These are phyloP conservation scores for Trochalopteron elliotii DNA, from an alignment of 2,113 vertebrate genomes.

Conservation along the genomic window DNA sequence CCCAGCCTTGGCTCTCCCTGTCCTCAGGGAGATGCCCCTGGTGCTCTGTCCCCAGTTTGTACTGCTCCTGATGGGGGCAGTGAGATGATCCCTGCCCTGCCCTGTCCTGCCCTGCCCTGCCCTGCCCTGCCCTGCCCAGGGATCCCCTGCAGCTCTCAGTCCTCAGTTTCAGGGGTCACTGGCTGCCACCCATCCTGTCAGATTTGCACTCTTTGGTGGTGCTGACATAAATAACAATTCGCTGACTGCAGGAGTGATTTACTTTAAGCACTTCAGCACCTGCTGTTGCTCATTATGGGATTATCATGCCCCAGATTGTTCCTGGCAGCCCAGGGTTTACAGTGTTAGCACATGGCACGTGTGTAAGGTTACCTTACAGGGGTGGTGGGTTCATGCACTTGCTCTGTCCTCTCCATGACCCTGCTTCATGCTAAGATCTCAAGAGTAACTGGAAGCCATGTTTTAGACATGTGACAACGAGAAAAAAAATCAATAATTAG, in stretches of 20 bases:
- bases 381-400: background rate
- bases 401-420: background rate
- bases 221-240: slow-evolving; percentile 57
- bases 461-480: background rate
- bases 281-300: slow-evolving; percentile 75
- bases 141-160: background rate
- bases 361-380: background rate
- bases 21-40: background rate
- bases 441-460: background rate
- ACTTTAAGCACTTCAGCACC: slow-evolving; percentile 72
- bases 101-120: no score
- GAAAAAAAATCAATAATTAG: background rate
- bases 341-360: background rate
- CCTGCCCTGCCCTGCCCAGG: background rate
- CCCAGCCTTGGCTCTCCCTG: background rate
- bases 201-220: slow-evolving; percentile 5
- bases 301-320: slow-evolving; percentile 62
- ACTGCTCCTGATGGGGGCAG: background rate
- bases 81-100: background rate
- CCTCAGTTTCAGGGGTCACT: background rate
- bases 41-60: background rate
- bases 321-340: slow-evolving; percentile 37
- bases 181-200: background rate
- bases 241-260: slow-evolving; percentile 60
- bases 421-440: background rate